Evolutionary conservation across 2,113 vertebrate genomes (phyloP).

Genomic region (Gymnogyps californianus): DNA sequence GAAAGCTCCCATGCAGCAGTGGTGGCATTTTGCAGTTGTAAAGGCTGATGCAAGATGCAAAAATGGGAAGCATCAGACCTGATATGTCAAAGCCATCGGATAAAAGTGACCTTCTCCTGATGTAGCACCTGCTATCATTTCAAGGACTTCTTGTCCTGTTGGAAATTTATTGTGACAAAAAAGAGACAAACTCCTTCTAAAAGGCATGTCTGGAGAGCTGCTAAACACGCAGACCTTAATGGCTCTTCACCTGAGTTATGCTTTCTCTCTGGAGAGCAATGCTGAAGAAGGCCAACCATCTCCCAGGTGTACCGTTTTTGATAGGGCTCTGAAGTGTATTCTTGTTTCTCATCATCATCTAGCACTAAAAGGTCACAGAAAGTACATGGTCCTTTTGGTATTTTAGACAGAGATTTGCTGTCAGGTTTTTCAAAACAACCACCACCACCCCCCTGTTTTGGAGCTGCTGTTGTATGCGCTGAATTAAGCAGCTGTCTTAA

Average conservation of each 20-base stretch:
- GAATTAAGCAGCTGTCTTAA: not conserved
- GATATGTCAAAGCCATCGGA: not conserved
- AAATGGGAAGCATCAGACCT: not conserved
- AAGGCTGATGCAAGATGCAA: not conserved
- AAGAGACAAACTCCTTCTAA: not conserved
- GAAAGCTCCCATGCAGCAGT: not conserved
- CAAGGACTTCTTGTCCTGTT: not conserved
- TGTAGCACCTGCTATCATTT: not conserved
- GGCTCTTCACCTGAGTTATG: not conserved
- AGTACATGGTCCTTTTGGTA: not conserved
- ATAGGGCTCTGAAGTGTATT: not conserved
- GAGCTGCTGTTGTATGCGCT: not conserved
- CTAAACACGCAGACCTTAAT: not conserved
- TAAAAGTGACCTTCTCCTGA: not conserved
- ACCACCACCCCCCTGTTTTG: not conserved
- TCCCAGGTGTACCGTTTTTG: not conserved
- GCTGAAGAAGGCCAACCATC: not conserved
- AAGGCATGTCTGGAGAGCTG: not conserved
- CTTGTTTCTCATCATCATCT: not conserved
- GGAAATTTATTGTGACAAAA: not conserved
- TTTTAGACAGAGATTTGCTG: not conserved
- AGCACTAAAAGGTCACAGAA: not conserved
- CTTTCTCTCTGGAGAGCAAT: not conserved
- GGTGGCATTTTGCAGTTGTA: not conserved
- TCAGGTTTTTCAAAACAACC: not conserved